Evolutionary conservation across 2,113 vertebrate genomes (phyloP).

Genomic region (Oryzias curvinotus): DNA sequence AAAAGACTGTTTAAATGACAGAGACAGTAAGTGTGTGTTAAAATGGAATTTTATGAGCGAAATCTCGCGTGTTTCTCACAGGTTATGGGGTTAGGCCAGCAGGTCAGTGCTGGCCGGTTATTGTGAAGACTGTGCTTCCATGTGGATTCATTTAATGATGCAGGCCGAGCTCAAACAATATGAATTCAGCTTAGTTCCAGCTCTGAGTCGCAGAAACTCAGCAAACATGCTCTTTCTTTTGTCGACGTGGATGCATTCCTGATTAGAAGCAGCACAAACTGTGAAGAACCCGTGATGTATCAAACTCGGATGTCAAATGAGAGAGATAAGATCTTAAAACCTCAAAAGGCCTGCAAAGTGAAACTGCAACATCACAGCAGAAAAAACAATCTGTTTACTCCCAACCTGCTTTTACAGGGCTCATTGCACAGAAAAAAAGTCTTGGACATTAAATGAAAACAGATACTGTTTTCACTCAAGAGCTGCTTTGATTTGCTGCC

Average conservation of each 20-base stretch:
- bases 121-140: slow-evolving; percentile 36
- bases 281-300: slow-evolving; percentile 33
- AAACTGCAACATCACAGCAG: slow-evolving; percentile 28
- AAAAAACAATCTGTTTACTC: slow-evolving; percentile 36
- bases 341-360: slow-evolving; percentile 24
- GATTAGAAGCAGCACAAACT: slow-evolving; percentile 22
- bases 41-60: background rate
- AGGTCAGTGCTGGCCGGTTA: slow-evolving; percentile 31
- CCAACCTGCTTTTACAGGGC: slow-evolving; percentile 43
- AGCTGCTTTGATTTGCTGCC: slow-evolving; percentile 63
- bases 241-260: slow-evolving; percentile 8
- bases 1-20: too few relatives aligned
- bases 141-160: slow-evolving; percentile 60
- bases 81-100: slow-evolving; percentile 16
- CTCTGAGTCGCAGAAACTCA: slow-evolving; percentile 52
- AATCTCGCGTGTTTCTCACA: background rate
- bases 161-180: slow-evolving; percentile 59
- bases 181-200: slow-evolving; percentile 41
- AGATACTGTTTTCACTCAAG: slow-evolving; percentile 56
- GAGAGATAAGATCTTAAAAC: slow-evolving; percentile 28
- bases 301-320: slow-evolving; percentile 36
- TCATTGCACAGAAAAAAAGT: slow-evolving; percentile 52
- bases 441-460: slow-evolving; percentile 69
- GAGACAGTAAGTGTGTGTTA: background rate
- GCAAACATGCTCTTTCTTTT: slow-evolving; percentile 42